These are phyloP conservation scores for Morpho achilles DNA, from an alignment of 2,888 invertebrate genomes.

Conservation along the genomic window DNA sequence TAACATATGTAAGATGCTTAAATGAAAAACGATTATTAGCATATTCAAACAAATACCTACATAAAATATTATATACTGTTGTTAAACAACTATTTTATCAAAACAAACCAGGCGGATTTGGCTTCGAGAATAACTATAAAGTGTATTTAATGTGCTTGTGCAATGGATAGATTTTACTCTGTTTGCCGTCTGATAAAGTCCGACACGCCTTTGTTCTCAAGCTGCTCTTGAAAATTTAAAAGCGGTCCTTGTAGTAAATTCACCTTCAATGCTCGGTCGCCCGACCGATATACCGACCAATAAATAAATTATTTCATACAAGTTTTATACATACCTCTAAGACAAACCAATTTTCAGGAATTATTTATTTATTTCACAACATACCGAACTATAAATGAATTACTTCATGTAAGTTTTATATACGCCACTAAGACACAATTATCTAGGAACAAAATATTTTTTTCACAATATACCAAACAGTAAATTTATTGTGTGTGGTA, in stretches of 20 bases:
- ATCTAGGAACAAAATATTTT: no score
- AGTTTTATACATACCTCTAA: not conserved
- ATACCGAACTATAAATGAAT: no score
- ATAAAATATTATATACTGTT: not conserved
- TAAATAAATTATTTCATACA: constrained; percentile 47
- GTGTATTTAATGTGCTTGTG: constrained; percentile 46
- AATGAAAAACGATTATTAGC: no score
- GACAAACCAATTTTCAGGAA: no score
- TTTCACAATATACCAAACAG: no score
- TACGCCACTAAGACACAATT: no score
- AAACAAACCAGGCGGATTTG: constrained; percentile 46
- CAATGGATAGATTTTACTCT: constrained; percentile 67
- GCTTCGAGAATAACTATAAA: constrained; percentile 37
- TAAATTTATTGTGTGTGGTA: no score
- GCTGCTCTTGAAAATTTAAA: constrained; percentile 67
- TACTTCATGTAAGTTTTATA: no score
- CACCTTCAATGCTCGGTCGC: constrained; percentile 40
- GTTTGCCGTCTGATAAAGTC: constrained; percentile 64
- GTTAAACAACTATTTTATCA: constrained; percentile 8
- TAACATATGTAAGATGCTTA: no score
- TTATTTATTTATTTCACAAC: no score
- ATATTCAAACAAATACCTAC: not conserved
- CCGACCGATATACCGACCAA: constrained; percentile 44
- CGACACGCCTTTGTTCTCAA: constrained; percentile 59
- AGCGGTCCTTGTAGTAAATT: constrained; percentile 62